Evolutionary conservation across 2,113 vertebrate species (phyloP).

Genomic region (Anguilla rostrata): DNA sequence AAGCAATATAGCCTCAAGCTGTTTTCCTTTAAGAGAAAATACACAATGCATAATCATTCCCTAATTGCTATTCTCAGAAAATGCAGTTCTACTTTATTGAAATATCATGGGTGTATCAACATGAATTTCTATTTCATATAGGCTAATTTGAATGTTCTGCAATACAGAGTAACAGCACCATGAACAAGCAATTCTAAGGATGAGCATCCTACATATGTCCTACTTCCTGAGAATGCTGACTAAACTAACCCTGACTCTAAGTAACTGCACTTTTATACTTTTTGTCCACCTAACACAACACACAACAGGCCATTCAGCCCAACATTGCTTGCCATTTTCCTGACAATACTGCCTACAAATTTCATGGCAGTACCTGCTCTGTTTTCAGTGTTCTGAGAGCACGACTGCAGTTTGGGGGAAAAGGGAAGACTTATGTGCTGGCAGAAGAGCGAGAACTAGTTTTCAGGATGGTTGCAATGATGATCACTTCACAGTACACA

Average conservation of each 20-base stretch:
- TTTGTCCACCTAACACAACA: too few species aligned
- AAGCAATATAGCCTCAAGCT: neutral
- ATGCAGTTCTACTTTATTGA: neutral
- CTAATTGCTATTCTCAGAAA: neutral
- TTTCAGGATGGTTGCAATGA: too few species aligned
- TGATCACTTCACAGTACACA: too few species aligned
- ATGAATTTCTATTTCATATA: neutral
- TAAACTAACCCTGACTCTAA: neutral
- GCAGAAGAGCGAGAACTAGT: too few species aligned
- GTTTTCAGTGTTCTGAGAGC: too few species aligned
- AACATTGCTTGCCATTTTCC: neutral
- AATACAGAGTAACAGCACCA: neutral
- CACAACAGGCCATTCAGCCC: too few species aligned
- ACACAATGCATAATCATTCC: neutral
- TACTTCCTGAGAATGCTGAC: neutral
- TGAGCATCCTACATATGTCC: neutral
- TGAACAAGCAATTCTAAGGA: too few species aligned
- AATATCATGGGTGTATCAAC: neutral
- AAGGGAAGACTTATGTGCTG: too few species aligned
- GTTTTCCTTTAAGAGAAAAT: neutral
- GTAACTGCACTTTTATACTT: neutral
- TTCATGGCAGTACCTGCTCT: neutral
- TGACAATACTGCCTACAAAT: neutral
- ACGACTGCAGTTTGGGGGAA: too few species aligned
- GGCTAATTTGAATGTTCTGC: neutral